These are phyloP conservation scores for Drosophila sordidapex DNA, from an alignment of 2,888 invertebrate species.

Conservation along the genomic window DNA sequence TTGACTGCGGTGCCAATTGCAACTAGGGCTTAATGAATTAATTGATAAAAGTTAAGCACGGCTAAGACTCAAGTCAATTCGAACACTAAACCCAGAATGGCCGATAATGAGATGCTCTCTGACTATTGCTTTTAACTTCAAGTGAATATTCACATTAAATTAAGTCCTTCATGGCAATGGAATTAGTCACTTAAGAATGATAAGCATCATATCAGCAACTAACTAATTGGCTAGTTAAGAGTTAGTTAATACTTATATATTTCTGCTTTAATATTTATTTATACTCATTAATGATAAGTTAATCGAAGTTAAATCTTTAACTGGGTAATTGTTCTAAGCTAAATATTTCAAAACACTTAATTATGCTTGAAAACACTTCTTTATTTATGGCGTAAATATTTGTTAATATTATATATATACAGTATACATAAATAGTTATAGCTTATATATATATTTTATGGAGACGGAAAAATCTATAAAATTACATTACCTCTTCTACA, in stretches of 20 bases:
- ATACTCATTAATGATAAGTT: no score
- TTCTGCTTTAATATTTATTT: no score
- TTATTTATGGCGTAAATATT: background rate
- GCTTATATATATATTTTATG: no score
- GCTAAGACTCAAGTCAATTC: constrained; percentile 15
- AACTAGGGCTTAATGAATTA: constrained; percentile 73
- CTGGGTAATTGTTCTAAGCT: no score
- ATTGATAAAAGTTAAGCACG: constrained; percentile 43
- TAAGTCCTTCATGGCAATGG: background rate
- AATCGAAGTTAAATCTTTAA: no score
- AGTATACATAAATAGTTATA: no score
- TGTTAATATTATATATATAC: background rate
- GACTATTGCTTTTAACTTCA: background rate
- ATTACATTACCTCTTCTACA: no score
- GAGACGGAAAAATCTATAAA: no score
- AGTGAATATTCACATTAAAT: constrained; percentile 10
- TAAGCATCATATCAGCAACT: no score
- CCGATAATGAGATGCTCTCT: constrained; percentile 41
- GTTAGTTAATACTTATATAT: no score
- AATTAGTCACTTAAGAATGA: background rate
- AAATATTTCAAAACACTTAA: background rate
- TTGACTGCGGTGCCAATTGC: constrained; percentile 65
- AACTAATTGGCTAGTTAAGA: no score
- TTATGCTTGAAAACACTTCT: background rate
- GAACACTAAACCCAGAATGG: constrained; percentile 8